Evolutionary conservation across 92 coral and sea anemone species (phyloP).

Genomic region (Blastomussa wellsi): DNA sequence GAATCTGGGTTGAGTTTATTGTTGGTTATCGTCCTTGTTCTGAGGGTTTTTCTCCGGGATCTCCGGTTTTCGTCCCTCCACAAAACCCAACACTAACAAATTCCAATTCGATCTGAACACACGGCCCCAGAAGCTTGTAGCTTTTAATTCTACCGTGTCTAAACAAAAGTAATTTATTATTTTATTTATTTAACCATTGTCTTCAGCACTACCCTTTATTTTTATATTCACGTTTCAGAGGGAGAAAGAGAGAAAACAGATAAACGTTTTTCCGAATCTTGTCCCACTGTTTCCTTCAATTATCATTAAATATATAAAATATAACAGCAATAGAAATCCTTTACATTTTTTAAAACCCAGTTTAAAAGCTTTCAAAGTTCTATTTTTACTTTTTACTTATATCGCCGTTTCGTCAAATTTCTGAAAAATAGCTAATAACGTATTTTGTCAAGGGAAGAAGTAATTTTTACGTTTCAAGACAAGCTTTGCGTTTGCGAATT

Average conservation of each 20-base stretch:
- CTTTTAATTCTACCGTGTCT: too few species aligned
- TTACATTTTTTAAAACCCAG: not conserved
- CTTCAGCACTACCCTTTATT: conserved; percentile 20
- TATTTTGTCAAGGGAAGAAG: not conserved
- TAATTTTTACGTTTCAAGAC: not conserved
- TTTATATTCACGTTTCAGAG: not conserved
- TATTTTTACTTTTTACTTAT: not conserved
- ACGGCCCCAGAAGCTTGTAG: too few species aligned
- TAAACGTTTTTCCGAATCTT: not conserved
- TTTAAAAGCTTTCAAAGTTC: not conserved
- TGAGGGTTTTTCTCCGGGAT: too few species aligned
- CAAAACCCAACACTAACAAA: too few species aligned
- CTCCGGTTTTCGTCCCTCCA: too few species aligned
- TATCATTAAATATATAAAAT: conserved; percentile 6
- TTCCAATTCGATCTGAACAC: too few species aligned
- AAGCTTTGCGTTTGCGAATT: too few species aligned
- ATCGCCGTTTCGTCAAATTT: not conserved
- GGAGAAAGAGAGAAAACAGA: not conserved
- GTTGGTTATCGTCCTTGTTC: too few species aligned
- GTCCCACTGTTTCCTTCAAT: not conserved
- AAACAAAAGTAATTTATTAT: too few species aligned
- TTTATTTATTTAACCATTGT: too few species aligned
- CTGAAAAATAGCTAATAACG: not conserved
- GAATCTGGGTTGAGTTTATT: too few species aligned
- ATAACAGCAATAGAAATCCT: not conserved